A percentile compares a stretch with the other conserved stretches of the same genome.
Conservation (phyloP, 1,140 invertebrate genomes). For the Calliphora vicina region DNA sequence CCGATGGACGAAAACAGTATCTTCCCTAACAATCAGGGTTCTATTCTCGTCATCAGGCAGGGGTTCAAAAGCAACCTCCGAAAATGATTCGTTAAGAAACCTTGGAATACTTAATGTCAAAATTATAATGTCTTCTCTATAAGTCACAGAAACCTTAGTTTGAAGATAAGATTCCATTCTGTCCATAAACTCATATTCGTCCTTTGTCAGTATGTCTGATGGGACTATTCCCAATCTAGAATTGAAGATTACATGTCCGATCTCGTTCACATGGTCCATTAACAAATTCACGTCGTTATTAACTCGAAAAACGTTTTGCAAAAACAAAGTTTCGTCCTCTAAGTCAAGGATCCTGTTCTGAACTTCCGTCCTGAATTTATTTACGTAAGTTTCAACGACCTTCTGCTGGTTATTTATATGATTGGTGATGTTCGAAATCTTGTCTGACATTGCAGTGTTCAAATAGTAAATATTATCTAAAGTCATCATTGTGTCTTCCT, state of each 20-base stretch:
- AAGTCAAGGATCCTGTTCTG: no score
- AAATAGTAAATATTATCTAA: no score
- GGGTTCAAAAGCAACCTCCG: no score
- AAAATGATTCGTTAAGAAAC: background rate
- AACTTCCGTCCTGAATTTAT: no score
- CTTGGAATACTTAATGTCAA: background rate
- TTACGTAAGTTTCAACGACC: no score
- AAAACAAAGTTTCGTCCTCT: no score
- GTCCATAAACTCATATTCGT: background rate
- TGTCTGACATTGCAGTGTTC: no score
- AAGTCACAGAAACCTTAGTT: background rate
- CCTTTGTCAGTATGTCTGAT: slow-evolving; percentile 2
- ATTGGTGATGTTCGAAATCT: no score
- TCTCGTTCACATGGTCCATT: background rate
- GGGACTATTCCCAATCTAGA: background rate
- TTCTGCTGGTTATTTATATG: no score
- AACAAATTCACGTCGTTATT: background rate
- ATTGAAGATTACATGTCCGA: background rate
- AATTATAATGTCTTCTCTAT: background rate
- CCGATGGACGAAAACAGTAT: background rate
- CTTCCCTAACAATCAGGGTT: background rate
- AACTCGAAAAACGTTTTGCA: background rate
- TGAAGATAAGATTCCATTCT: slow-evolving; percentile 8
- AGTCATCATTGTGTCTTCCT: no score
- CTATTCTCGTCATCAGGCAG: no score